These are phyloP conservation scores for Pangasius krempfi DNA, from an alignment of 2,797 vertebrate species.

Conservation along the genomic window DNA sequence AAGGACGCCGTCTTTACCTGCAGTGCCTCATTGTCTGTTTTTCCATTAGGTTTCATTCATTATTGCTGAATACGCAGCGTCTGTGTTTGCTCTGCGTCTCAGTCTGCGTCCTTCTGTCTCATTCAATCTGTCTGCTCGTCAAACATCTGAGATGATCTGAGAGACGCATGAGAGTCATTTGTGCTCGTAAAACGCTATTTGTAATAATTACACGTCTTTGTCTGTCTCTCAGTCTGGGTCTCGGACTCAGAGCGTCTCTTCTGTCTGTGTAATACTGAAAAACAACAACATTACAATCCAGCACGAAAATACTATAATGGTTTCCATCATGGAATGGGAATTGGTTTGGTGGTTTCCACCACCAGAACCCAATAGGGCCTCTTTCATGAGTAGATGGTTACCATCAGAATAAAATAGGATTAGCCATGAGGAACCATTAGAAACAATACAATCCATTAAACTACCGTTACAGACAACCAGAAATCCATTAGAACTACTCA, in stretches of 20 bases:
- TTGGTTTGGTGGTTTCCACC: not conserved
- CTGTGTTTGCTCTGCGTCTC: not conserved
- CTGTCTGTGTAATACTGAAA: not conserved
- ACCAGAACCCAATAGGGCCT: too few species aligned
- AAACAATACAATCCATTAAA: not conserved
- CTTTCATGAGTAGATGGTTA: not conserved
- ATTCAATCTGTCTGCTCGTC: not conserved
- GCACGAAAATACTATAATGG: not conserved
- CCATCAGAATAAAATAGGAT: not conserved
- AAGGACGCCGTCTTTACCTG: not conserved
- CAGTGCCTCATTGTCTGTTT: not conserved
- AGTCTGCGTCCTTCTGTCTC: not conserved
- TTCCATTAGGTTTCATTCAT: conserved; percentile 1
- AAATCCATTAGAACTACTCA: not conserved
- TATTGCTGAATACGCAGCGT: not conserved
- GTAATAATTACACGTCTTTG: not conserved
- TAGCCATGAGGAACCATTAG: not conserved
- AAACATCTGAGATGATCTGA: conserved; percentile 8
- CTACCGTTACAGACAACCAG: not conserved
- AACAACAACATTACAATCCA: not conserved
- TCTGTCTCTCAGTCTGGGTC: not conserved
- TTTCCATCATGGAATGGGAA: not conserved
- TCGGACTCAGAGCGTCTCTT: not conserved
- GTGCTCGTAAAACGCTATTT: not conserved
- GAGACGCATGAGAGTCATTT: not conserved